Base-by-base conservation (phyloP, 1,140 invertebrate genomes). In the Archegozetes longisetosus region DNA sequence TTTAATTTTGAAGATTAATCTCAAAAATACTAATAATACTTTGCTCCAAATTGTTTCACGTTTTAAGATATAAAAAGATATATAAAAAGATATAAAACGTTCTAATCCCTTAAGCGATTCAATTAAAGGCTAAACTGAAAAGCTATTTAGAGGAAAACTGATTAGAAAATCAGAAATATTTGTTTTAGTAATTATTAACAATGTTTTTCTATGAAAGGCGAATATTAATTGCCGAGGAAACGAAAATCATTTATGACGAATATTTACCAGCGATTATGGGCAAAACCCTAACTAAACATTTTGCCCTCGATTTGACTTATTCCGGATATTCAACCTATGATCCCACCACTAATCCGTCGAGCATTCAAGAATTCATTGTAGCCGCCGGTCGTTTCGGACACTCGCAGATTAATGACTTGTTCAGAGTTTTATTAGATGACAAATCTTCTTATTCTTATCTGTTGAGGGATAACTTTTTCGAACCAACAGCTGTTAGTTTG, bases 191-290 rank as follows among this genome's bases (percentile, higher is more conserved):
- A n/a, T n/a, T n/a, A n/a, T n/a, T n/a, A n/a, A n/a, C n/a, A n/a
- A n/a, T n/a, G n/a, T n/a, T n/a, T n/a, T n/a, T n/a, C n/a, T n/a
- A n/a, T n/a, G n/a, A 51, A 53, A 54, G 78, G 52, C 71, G 73
- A 55, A 75, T 81, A 55, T 67, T 78, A 0, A 70, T 72, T 32
- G 88, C 84, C 1, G 75, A 84, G 67, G 78, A 85, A 66, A 86
- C 91, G 70, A 79, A 83, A 17, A 85, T 92, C 40, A 80, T 82
- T 28, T 92, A 87, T 67, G 84, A 84, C 64, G 86, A 91, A 72
- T 90, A 83, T 73, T 68, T 84, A 46, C 80, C 82, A 9, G 64
- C 77, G 9, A 72, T 83, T 27, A 72, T 84, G 55, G 78, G 79
- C 75, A 65, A 57, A 17, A 60, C 63, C 32, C 68, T 82, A 13